Evolutionary conservation across 1,140 invertebrate species (phyloP), one percentile per base, ranked within the genome.

Genomic region (Conus betulinus): DNA sequence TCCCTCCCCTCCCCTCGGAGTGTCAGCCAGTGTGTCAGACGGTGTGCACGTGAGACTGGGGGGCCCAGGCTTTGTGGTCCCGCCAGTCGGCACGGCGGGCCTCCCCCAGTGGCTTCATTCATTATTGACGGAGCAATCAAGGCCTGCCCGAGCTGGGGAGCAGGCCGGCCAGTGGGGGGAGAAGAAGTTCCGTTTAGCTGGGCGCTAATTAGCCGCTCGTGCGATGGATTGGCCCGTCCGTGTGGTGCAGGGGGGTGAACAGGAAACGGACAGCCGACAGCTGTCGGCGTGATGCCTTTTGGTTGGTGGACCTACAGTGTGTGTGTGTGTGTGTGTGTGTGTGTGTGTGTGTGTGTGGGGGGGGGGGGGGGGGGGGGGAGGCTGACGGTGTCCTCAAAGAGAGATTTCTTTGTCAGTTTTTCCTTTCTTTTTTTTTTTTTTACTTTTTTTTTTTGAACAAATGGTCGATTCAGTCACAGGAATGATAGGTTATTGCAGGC

Each of bases 111-210:
- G 6, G n/a, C 55, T 51, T 84, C 82, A 84, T 84, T 84, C 23
- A 84, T 84, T 84, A 84, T 84, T 84, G 82, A 84, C 82, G 52
- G 25, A 63, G 55, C 25, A 60, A 84, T 84, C 82, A 84, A 27
- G 82, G 27, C 82, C 27, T 63, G 23, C 25, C 8, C 20, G n/a
- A 3, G 5, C 39, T 1, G 63, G n/a, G 11, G 82, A 25, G 23
- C 0, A 71, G 67, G 23, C 3, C 20, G 15, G 67, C 11, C 13
- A 20, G 15, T 71, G 57, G 57, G 57, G 55, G 57, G 81, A 84
- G 57, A 84, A 84, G 10, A 60, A 63, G n/a, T 63, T 39, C 82
- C 82, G 82, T 84, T 84, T 84, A 84, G 23, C 3, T 55, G 20
- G 82, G 82, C 57, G 82, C 53, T 84, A 84, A 84, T 84, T 84